phyloP scores from a whole-genome alignment of 1,140 invertebrate species.

The Drosophila grimshawi region DNA sequence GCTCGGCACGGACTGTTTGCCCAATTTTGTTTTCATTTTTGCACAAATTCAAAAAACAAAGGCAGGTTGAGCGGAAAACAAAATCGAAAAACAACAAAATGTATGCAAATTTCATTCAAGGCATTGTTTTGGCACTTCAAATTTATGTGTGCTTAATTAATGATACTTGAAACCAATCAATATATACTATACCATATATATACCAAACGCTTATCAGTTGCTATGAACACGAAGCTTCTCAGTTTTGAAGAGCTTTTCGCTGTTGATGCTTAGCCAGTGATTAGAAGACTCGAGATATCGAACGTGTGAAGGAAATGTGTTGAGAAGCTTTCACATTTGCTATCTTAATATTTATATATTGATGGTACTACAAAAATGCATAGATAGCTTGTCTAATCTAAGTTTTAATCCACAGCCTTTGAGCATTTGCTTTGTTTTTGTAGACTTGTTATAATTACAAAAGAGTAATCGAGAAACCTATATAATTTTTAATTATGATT shows the following conservation, averaged over 20 bases:
- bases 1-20: slow-evolving; percentile 2
- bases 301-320: not conserved
- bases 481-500: not conserved
- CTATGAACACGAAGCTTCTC: not conserved
- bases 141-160: slow-evolving; percentile 27
- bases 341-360: slow-evolving; percentile 15
- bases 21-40: slow-evolving; percentile 17
- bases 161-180: slow-evolving; percentile 21
- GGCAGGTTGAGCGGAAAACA: slow-evolving; percentile 11
- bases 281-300: not conserved
- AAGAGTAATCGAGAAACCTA: not conserved
- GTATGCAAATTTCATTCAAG: slow-evolving; percentile 32
- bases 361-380: not conserved
- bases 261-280: not conserved
- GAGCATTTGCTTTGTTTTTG: not conserved
- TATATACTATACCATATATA: slow-evolving; percentile 6
- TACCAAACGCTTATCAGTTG: slow-evolving; percentile 2
- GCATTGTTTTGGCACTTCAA: slow-evolving; percentile 23
- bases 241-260: not conserved
- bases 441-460: not conserved
- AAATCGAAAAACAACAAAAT: not conserved
- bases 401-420: not conserved
- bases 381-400: slow-evolving; percentile 15
- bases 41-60: slow-evolving; percentile 14
- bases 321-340: slow-evolving; percentile 1